phyloP scores from a whole-genome alignment of 1,140 invertebrate species.

The Eriocheir sinensis region DNA sequence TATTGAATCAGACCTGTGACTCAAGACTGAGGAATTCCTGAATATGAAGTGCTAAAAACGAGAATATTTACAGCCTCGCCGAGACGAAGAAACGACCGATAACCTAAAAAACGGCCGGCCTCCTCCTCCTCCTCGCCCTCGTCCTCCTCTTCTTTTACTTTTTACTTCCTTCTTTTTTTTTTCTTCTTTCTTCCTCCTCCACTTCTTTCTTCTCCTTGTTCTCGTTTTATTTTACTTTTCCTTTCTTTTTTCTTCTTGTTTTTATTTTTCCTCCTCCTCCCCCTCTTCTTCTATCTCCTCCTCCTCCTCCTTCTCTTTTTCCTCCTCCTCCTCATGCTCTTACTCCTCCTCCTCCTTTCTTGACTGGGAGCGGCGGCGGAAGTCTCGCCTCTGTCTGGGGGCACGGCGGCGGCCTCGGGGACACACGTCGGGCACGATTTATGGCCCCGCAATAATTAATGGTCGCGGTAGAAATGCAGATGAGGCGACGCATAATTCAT shows the following conservation, averaged over 20 bases:
- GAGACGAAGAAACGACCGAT: not conserved
- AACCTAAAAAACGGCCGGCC: not conserved
- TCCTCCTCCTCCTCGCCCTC: not conserved
- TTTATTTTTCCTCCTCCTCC: not conserved
- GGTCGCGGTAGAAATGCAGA: constrained; percentile 12
- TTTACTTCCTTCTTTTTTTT: too few relatives aligned
- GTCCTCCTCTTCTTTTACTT: too few relatives aligned
- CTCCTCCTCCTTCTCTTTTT: too few relatives aligned
- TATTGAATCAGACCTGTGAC: not conserved
- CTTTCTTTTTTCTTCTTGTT: too few relatives aligned
- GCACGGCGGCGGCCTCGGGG: not conserved
- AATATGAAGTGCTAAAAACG: not conserved
- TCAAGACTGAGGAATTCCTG: not conserved
- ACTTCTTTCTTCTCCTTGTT: too few relatives aligned
- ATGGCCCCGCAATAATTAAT: not conserved
- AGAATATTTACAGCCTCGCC: not conserved
- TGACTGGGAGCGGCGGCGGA: not conserved
- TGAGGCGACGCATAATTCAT: not conserved
- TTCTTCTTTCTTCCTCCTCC: too few relatives aligned
- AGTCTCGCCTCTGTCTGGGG: not conserved
- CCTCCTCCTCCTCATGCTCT: not conserved
- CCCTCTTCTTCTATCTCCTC: not conserved
- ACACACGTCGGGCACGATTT: not conserved
- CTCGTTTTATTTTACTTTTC: too few relatives aligned
- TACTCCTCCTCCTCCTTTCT: not conserved